Evolutionary conservation across 2,113 vertebrate genomes (phyloP).

Genomic region (Chaetura pelagica): DNA sequence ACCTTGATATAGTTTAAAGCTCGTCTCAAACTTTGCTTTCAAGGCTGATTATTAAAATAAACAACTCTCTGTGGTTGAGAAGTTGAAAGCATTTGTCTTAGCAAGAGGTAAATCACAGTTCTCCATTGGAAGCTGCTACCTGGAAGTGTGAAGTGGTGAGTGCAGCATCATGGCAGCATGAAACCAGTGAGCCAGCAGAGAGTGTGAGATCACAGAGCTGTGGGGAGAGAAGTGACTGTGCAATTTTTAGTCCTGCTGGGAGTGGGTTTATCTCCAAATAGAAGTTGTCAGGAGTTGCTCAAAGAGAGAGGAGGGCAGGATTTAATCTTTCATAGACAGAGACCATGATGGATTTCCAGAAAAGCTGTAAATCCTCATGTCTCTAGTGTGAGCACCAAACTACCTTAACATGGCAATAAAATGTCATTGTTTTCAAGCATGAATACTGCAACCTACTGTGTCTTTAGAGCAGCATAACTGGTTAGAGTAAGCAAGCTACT

Average conservation of each 20-base stretch:
- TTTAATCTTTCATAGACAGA: neutral
- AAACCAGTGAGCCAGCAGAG: neutral
- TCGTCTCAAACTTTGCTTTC: constrained; percentile 17
- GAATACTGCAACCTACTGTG: neutral
- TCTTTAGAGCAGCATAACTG: neutral
- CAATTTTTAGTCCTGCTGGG: neutral
- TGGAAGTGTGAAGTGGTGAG: neutral
- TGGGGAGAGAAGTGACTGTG: neutral
- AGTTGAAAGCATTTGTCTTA: neutral
- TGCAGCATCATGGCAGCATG: neutral
- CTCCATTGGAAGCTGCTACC: neutral
- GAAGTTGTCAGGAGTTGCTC: neutral
- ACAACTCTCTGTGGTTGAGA: neutral
- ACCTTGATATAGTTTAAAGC: neutral
- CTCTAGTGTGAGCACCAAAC: neutral
- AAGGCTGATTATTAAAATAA: constrained; percentile 5
- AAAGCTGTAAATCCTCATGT: neutral
- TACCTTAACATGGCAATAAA: constrained; percentile 19
- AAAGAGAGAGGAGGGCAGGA: neutral
- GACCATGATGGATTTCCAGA: neutral
- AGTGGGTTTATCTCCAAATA: neutral
- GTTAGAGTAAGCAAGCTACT: neutral
- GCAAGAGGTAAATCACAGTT: neutral
- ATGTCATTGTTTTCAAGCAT: neutral
- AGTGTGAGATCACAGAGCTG: neutral